Evolutionary conservation across 2,797 vertebrate species (phyloP), one percentile per base, ranked within the genome.

Genomic region (Lophotriccus pileatus): DNA sequence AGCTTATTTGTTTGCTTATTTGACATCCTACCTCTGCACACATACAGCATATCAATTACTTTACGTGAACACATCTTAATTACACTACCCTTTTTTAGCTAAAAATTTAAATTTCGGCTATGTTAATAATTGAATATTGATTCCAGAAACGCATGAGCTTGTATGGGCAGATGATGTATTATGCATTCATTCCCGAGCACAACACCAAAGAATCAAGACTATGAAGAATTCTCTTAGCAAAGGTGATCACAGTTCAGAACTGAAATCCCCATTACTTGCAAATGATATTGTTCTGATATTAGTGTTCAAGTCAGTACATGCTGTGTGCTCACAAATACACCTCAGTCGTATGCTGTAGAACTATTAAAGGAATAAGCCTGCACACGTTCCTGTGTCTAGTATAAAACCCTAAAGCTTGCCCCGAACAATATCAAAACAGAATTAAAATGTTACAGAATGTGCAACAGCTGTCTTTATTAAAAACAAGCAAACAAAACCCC

Each of bases 1-100:
- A 90, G 16, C 73, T 69, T 90, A 86, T 94, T 95, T 94, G n/a
- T 97, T 62, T 47, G 25, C 74, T 90, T 96, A 81, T 47, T 60
- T 96, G 89, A 68, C 91, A 95, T n/a, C 22, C 30, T 77, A 90
- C 72, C 13, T 39, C 82, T 96, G n/a, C 85, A 76, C 10, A 34
- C n/a, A 16, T 59, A 28, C 8, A 15, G 84, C 36, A 47, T 60
- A 73, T 92, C 56, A 78, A 74, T 87, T 88, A 59, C n/a, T 66
- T 80, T 74, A 92, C 37, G 94, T 14, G 22, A 83, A 81, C 27
- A 43, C 34, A 44, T 55, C 68, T 95, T 62, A 76, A 56, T 87
- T 87, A 68, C 1, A 2, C 64, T 69, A 56, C 20, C 7, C 10
- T 14, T 68, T 89, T 50, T 56, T 41, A 84, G 64, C 34, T 44